Evolutionary conservation across 2,888 invertebrate genomes (phyloP).

Genomic region (Leucophenga montana): DNA sequence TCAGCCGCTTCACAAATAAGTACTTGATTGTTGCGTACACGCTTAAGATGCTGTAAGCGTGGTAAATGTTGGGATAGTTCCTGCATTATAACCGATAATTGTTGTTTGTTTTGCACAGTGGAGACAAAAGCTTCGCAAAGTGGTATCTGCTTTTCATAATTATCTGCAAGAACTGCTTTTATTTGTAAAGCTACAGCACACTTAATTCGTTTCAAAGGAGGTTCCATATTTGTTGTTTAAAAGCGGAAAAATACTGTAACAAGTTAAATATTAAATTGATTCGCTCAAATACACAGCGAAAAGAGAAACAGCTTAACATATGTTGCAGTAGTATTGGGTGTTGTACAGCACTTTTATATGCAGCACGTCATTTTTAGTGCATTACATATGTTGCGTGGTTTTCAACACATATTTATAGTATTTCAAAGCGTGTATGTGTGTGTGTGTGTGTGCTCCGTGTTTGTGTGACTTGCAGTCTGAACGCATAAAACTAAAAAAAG

Average conservation of each 20-base stretch:
- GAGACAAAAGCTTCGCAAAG: conserved; percentile 78
- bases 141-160: conserved; percentile 74
- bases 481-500: background rate
- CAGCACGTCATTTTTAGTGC: background rate
- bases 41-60: conserved; percentile 82
- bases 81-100: conserved; percentile 78
- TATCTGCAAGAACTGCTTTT: conserved; percentile 76
- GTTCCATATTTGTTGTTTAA: conserved; percentile 37
- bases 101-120: conserved; percentile 76
- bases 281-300: background rate
- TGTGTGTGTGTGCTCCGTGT: conserved; percentile 4
- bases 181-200: conserved; percentile 50
- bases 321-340: too few species aligned
- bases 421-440: background rate
- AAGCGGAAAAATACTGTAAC: background rate
- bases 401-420: background rate
- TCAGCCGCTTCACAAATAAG: conserved; percentile 73
- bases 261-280: too few species aligned
- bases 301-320: background rate
- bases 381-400: background rate
- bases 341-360: background rate
- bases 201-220: conserved; percentile 45
- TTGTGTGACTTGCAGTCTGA: conserved; percentile 8
- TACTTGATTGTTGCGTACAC: conserved; percentile 78
- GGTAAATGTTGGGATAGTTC: conserved; percentile 76